Evolutionary conservation across 1,140 invertebrate species (phyloP).

Genomic region (Thalassaphorura encarpata): DNA sequence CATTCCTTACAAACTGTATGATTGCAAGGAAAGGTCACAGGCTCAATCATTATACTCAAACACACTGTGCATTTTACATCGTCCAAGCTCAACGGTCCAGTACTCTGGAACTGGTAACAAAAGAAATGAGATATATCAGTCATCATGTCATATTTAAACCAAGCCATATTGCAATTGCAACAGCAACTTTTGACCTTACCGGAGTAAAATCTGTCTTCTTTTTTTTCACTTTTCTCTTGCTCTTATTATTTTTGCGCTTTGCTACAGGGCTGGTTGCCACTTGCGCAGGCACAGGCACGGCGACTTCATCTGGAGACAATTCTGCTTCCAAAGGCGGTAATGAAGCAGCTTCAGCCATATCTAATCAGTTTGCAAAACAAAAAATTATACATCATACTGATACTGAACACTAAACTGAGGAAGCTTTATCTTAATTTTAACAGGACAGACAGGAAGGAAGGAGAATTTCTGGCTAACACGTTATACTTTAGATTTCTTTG

Average conservation of each 20-base stretch:
- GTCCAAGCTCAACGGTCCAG: constrained; percentile 8
- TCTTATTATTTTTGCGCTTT: not conserved
- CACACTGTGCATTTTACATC: constrained; percentile 28
- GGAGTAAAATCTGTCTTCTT: not conserved
- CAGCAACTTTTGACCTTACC: not conserved
- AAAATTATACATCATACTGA: no score
- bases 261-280: not conserved
- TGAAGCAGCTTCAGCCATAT: not conserved
- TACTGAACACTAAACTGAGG: no score
- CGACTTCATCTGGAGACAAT: not conserved
- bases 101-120: constrained; percentile 10
- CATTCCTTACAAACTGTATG: constrained; percentile 22
- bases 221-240: not conserved
- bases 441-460: no score
- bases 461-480: no score
- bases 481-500: no score
- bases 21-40: constrained; percentile 24
- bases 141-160: not conserved
- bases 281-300: not conserved
- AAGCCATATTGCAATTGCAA: not conserved
- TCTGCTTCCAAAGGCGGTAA: not conserved
- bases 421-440: no score
- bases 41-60: constrained; percentile 19
- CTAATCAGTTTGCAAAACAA: no score
- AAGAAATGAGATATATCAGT: not conserved